These are phyloP conservation scores for Geotrupes spiniger DNA, from an alignment of 2,888 invertebrate genomes.

Conservation along the genomic window DNA sequence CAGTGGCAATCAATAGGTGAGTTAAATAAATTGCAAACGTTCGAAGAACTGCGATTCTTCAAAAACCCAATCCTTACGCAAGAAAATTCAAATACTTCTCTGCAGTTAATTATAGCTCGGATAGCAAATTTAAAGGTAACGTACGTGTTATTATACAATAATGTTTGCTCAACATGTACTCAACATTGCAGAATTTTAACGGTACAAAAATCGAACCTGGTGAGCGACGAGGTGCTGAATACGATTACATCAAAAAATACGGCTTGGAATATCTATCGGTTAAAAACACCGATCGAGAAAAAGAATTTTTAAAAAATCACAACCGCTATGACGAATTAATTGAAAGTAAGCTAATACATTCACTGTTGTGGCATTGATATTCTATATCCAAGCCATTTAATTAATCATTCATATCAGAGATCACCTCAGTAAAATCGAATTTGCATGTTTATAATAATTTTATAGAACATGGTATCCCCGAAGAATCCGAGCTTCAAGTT, in stretches of 20 bases:
- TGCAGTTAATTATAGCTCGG: constrained; percentile 80
- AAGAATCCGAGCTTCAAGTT: constrained; percentile 65
- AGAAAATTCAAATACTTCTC: constrained; percentile 67
- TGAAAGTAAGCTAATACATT: constrained; percentile 73
- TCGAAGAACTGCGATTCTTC: constrained; percentile 67
- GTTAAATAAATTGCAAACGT: constrained; percentile 68
- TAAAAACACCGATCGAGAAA: constrained; percentile 51
- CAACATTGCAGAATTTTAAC: constrained; percentile 59
- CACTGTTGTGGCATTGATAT: constrained; percentile 14
- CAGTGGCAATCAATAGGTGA: constrained; percentile 84
- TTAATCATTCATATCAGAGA: too few species aligned
- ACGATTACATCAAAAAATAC: constrained; percentile 84
- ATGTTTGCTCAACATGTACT: neutral
- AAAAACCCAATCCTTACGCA: constrained; percentile 67
- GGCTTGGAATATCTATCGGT: constrained; percentile 70
- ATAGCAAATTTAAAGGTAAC: constrained; percentile 68
- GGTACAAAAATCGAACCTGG: constrained; percentile 65
- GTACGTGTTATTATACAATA: neutral
- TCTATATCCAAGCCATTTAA: too few species aligned
- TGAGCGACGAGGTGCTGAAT: constrained; percentile 82
- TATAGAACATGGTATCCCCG: constrained; percentile 79
- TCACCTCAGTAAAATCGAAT: too few species aligned
- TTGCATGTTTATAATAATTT: constrained; percentile 12
- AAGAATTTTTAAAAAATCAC: constrained; percentile 65
- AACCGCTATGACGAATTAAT: constrained; percentile 74